A percentile compares a stretch with the other conserved stretches of the same genome.
Evolutionary conservation across 2,113 vertebrate genomes (phyloP).

Genomic region (Brachyistius frenatus): DNA sequence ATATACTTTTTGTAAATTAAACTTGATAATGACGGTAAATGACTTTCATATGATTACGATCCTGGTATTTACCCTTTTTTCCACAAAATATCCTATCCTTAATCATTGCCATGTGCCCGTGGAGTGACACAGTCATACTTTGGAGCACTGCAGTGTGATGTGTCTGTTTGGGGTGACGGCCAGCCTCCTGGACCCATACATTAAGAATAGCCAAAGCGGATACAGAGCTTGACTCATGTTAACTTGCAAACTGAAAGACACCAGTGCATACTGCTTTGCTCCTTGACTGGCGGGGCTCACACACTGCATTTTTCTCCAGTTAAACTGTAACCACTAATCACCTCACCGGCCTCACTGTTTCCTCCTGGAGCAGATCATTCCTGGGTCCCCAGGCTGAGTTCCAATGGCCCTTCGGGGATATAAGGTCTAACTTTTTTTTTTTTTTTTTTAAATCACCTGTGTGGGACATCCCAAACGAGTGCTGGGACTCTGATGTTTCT

Average conservation of each 20-base stretch:
- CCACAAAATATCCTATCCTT: conserved; percentile 35
- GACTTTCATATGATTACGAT: conserved; percentile 14
- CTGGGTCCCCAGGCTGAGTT: conserved; percentile 60
- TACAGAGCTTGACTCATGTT: conserved; percentile 66
- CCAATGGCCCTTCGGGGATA: conserved; percentile 40
- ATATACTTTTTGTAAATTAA: conserved; percentile 10
- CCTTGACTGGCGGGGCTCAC: conserved; percentile 67
- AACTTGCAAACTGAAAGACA: conserved; percentile 58
- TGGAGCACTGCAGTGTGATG: conserved; percentile 31
- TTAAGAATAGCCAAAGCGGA: conserved; percentile 55
- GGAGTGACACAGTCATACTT: conserved; percentile 56
- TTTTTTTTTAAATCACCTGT: conserved; percentile 65
- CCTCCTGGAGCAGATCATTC: conserved; percentile 77
- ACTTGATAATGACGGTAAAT: conserved; percentile 25
- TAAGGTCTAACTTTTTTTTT: conserved; percentile 1
- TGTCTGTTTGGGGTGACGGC: conserved; percentile 34
- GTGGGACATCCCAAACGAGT: conserved; percentile 55
- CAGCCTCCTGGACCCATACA: conserved; percentile 39
- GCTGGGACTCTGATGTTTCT: conserved; percentile 30
- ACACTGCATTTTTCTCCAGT: conserved; percentile 84
- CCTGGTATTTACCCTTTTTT: conserved; percentile 2
- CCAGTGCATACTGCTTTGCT: conserved; percentile 68
- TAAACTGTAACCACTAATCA: conserved; percentile 88
- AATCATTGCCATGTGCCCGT: conserved; percentile 57
- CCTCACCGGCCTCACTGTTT: conserved; percentile 78